Evolutionary conservation across 92 coral and sea anemone genomes (phyloP).

Genomic region (Bergia sp.): DNA sequence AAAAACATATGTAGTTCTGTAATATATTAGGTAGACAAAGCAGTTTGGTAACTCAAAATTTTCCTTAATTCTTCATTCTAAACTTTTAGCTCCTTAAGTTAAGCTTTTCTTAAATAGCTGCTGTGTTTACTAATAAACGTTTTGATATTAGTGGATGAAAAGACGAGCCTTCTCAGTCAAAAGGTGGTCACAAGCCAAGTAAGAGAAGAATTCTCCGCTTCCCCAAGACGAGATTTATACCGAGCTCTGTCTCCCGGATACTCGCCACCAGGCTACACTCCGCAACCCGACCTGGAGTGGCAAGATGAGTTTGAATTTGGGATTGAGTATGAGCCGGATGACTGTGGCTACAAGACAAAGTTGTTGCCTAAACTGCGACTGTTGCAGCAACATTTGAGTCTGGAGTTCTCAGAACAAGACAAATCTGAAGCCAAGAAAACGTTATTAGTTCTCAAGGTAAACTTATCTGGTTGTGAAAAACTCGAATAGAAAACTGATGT

Average conservation of each 20-base stretch:
- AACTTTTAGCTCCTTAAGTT: not conserved
- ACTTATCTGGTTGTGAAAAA: not conserved
- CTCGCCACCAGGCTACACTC: slow-evolving; percentile 65
- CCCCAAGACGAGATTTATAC: slow-evolving; percentile 88
- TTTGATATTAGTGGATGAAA: slow-evolving; percentile 70
- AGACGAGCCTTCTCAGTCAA: slow-evolving; percentile 90
- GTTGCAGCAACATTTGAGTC: slow-evolving; percentile 60
- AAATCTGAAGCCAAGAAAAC: slow-evolving; percentile 62
- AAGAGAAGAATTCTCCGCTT: slow-evolving; percentile 89
- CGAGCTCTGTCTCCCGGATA: slow-evolving; percentile 85
- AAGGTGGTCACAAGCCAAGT: slow-evolving; percentile 88
- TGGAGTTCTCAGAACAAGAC: slow-evolving; percentile 52
- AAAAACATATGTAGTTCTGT: not conserved
- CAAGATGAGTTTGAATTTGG: slow-evolving; percentile 86
- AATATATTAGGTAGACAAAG: not conserved
- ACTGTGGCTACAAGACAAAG: slow-evolving; percentile 55
- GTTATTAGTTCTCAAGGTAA: slow-evolving; percentile 40
- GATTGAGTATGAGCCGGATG: slow-evolving; percentile 59
- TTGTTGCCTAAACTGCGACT: slow-evolving; percentile 69
- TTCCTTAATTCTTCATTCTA: not conserved
- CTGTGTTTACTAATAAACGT: not conserved
- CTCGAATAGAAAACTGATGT: not conserved
- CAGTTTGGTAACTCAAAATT: not conserved
- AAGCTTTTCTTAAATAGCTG: not conserved
- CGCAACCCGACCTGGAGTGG: slow-evolving; percentile 82